Conservation (phyloP, 2,113 vertebrate species). For the Willisornis vidua region DNA sequence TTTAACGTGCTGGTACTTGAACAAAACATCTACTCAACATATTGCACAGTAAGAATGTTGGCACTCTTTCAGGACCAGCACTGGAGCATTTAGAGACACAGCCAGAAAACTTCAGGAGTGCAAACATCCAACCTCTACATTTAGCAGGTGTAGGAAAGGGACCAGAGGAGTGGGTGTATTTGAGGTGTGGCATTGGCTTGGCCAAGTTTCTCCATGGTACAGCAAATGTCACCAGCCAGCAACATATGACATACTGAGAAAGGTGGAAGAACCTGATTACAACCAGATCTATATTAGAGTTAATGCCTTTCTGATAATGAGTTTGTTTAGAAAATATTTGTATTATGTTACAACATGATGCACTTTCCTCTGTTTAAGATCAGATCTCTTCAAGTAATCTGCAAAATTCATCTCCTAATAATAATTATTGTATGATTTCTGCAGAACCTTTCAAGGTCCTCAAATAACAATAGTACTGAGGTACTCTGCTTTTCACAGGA, state of each 20-base stretch:
- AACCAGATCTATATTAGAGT: not conserved
- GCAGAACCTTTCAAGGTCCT: not conserved
- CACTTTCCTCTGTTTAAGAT: not conserved
- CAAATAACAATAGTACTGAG: not conserved
- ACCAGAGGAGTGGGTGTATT: not conserved
- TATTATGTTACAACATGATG: not conserved
- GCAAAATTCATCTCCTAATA: not conserved
- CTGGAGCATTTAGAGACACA: not conserved
- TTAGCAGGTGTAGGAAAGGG: not conserved
- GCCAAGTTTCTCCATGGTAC: not conserved
- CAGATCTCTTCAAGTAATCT: not conserved
- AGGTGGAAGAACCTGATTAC: not conserved
- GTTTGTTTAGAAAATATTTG: not conserved
- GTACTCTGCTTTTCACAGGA: not conserved
- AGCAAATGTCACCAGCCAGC: not conserved
- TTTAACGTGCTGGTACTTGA: conserved; percentile 32
- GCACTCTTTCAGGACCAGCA: not conserved
- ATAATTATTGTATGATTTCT: not conserved
- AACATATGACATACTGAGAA: not conserved
- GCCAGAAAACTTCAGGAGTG: not conserved
- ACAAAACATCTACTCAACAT: conserved; percentile 44
- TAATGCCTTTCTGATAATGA: not conserved
- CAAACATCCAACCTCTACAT: not conserved
- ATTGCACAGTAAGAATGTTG: not conserved
- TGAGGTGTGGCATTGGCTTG: not conserved